Conservation (phyloP, 2,113 vertebrate genomes). For the Galeopterus variegatus region DNA sequence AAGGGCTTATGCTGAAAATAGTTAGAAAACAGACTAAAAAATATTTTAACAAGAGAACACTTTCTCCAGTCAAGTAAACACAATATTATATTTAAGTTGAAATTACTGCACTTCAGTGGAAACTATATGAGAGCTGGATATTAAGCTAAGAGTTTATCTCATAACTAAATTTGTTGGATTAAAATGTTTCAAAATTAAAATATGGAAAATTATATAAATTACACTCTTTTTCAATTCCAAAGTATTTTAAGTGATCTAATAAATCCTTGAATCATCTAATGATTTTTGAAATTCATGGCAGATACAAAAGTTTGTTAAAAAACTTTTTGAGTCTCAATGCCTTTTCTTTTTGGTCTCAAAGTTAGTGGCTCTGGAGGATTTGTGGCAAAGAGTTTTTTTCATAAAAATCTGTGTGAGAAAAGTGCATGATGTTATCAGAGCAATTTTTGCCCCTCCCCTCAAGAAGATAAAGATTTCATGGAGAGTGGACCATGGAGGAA, state of each 20-base stretch:
- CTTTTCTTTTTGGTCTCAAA: constrained; percentile 11
- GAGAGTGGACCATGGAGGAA: neutral
- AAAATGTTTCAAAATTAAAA: constrained; percentile 50
- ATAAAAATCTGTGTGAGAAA: neutral
- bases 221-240: constrained; percentile 14
- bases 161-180: constrained; percentile 31
- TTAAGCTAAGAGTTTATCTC: constrained; percentile 33
- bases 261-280: neutral
- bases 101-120: constrained; percentile 61
- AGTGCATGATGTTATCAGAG: neutral
- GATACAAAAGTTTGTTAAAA: neutral
- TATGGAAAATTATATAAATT: constrained; percentile 22
- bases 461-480: neutral
- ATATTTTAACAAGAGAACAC: neutral
- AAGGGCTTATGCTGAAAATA: constrained; percentile 29
- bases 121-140: constrained; percentile 22
- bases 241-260: neutral
- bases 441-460: neutral
- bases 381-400: neutral
- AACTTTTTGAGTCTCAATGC: neutral
- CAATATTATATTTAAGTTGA: neutral
- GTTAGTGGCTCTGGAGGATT: neutral
- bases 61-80: neutral
- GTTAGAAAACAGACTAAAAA: neutral
- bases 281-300: neutral